Percentiles rank a stretch among this genome's conserved stretches.
phyloP scores from a whole-genome alignment of 2,888 invertebrate species.

The Agrotis segetum region DNA sequence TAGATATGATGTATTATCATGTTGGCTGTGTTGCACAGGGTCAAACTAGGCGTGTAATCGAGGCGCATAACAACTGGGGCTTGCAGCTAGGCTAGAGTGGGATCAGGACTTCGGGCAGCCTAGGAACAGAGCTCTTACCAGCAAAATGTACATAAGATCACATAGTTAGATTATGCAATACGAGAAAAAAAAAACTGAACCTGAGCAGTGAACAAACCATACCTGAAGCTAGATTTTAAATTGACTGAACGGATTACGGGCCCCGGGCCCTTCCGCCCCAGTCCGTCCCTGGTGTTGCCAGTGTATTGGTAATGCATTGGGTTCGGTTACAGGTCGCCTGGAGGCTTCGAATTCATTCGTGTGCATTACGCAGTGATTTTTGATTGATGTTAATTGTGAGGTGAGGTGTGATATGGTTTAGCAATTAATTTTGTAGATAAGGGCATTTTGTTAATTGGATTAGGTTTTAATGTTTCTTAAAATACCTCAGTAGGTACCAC shows the following conservation, averaged over 20 bases:
- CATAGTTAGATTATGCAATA: no score
- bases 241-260: no score
- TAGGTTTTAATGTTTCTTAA: not conserved
- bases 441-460: conserved; percentile 3
- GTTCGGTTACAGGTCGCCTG: conserved; percentile 62
- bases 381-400: conserved; percentile 45
- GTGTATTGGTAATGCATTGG: conserved; percentile 70
- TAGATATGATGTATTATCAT: conserved; percentile 83
- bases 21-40: conserved; percentile 66
- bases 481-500: not conserved
- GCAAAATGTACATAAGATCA: no score
- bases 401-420: conserved; percentile 24
- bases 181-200: no score
- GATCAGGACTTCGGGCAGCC: no score
- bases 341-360: conserved; percentile 53
- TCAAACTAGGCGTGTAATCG: no score
- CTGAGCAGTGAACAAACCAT: no score
- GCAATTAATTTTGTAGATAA: conserved; percentile 21
- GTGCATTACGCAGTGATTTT: conserved; percentile 45
- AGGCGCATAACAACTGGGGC: no score
- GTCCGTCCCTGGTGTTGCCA: conserved; percentile 54
- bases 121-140: no score
- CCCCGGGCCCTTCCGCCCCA: no score
- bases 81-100: no score
- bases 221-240: no score